Conservation (phyloP, 92 coral and sea anemone species). For the Epizoanthus scotinus region DNA sequence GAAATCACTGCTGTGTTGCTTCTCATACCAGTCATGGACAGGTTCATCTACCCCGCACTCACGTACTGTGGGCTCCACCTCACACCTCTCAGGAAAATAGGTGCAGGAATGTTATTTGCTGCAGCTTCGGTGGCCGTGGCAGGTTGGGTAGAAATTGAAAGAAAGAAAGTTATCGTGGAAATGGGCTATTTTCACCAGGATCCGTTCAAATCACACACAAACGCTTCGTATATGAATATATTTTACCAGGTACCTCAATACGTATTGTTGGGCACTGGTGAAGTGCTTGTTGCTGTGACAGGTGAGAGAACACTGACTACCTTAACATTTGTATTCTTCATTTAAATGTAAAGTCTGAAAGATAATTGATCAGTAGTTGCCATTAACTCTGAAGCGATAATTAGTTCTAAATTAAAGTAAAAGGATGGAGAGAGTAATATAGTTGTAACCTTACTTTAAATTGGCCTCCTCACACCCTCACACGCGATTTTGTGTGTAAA, state of each 20-base stretch:
- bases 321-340: not conserved
- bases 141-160: conserved; percentile 76
- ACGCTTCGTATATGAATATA: conserved; percentile 68
- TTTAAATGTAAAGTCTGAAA: not conserved
- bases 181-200: conserved; percentile 51
- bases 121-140: conserved; percentile 79
- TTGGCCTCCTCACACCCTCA: no score
- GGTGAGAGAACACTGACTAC: conserved; percentile 36
- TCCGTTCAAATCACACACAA: conserved; percentile 35
- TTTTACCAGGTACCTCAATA: conserved; percentile 85
- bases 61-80: conserved; percentile 57
- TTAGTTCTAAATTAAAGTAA: no score
- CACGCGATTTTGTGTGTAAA: no score
- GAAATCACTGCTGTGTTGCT: conserved; percentile 59
- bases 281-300: conserved; percentile 74
- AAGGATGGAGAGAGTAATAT: no score
- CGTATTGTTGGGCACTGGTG: conserved; percentile 71
- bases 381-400: no score
- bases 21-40: conserved; percentile 86
- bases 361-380: not conserved
- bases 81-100: conserved; percentile 85
- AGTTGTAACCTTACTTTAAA: no score
- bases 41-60: conserved; percentile 78
- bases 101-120: conserved; percentile 88
- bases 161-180: conserved; percentile 47